A percentile compares a stretch with the other conserved stretches of the same genome.
These are phyloP conservation scores for Pitangus sulphuratus DNA, from an alignment of 2,797 vertebrate species.

Conservation along the genomic window DNA sequence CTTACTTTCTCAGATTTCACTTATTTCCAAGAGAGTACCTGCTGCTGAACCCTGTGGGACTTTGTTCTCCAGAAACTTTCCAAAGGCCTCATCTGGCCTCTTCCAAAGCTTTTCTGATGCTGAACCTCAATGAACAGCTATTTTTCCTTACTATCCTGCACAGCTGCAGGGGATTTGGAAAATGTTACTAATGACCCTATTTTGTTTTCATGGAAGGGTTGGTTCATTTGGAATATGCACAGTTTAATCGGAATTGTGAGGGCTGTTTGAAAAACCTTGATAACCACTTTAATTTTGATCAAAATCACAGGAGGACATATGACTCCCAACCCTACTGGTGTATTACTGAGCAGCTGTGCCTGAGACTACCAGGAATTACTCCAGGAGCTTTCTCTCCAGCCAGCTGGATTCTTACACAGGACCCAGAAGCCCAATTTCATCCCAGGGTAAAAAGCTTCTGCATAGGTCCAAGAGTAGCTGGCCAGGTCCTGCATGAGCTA, in stretches of 20 bases:
- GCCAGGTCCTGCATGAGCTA: not conserved
- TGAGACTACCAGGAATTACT: conserved; percentile 24
- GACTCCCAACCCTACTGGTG: not conserved
- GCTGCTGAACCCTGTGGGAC: not conserved
- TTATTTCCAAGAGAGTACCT: not conserved
- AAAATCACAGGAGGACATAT: not conserved
- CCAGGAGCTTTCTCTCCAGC: not conserved
- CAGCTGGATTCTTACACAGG: conserved; percentile 18
- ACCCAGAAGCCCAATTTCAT: not conserved
- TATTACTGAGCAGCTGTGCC: conserved; percentile 41
- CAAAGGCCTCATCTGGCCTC: not conserved
- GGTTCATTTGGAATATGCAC: not conserved
- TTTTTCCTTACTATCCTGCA: not conserved
- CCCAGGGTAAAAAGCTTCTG: not conserved
- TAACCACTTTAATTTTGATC: conserved; percentile 32
- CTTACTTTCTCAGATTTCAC: conserved; percentile 21
- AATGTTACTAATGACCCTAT: not conserved
- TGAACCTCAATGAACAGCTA: not conserved
- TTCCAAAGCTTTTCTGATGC: not conserved
- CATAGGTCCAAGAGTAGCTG: not conserved
- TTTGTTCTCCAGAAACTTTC: conserved; percentile 16
- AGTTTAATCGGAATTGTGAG: conserved; percentile 3
- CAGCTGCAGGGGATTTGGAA: not conserved
- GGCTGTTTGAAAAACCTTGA: not conserved
- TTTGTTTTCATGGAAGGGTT: not conserved